These are phyloP conservation scores for Limnephilus rhombicus DNA, from an alignment of 2,888 invertebrate species.

Conservation along the genomic window DNA sequence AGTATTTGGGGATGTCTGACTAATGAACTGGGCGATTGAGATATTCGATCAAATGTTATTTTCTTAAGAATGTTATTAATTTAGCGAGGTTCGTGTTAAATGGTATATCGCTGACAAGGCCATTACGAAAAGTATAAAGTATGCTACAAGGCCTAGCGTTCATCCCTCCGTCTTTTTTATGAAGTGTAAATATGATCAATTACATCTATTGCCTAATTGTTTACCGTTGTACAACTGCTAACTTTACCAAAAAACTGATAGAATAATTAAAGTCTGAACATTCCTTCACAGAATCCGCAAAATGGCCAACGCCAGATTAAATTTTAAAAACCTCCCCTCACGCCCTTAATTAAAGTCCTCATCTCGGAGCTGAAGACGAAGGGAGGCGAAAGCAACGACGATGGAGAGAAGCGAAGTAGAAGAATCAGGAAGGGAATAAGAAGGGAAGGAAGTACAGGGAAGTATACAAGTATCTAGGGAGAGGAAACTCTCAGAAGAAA, in stretches of 20 bases:
- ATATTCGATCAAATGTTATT: no score
- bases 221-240: neutral
- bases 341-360: conserved; percentile 26
- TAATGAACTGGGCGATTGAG: no score
- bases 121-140: no score
- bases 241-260: neutral
- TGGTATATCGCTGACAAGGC: no score
- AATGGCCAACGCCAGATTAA: neutral
- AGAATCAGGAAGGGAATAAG: conserved; percentile 9
- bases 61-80: no score
- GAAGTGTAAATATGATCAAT: neutral
- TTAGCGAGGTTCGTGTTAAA: no score
- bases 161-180: no score
- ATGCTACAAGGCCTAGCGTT: no score
- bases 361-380: neutral
- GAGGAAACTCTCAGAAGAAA: conserved; percentile 34
- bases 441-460: neutral
- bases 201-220: neutral
- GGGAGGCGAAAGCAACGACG: conserved; percentile 13
- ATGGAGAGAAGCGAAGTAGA: conserved; percentile 28
- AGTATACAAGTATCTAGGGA: neutral
- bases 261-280: neutral
- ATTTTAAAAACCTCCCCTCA: conserved; percentile 26
- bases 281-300: neutral
- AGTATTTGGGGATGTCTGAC: no score